Conservation (phyloP, 2,113 vertebrate species). For the Lycocorax pyrrhopterus region DNA sequence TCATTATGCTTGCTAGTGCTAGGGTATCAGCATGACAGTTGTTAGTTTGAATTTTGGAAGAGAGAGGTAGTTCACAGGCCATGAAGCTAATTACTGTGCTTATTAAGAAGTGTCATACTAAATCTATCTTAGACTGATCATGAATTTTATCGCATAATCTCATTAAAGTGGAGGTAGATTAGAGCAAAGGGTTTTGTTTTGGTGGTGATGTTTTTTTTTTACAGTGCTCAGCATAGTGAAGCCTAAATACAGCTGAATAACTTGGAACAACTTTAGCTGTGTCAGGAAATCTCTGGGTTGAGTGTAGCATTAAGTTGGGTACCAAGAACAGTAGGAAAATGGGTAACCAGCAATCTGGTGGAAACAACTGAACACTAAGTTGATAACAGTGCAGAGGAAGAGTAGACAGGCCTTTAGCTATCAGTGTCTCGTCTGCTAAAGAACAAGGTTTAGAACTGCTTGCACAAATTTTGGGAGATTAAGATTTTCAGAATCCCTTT, state of each 20-base stretch:
- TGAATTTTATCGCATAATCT: neutral
- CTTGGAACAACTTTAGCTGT: neutral
- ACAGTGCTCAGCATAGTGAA: neutral
- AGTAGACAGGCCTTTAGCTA: neutral
- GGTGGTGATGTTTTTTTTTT: neutral
- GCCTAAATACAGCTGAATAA: neutral
- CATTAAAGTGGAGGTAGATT: neutral
- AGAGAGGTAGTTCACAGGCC: neutral
- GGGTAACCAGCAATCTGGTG: neutral
- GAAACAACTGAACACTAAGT: neutral
- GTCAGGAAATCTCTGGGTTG: neutral
- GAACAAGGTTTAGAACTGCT: neutral
- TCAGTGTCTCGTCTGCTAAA: neutral
- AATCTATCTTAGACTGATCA: neutral
- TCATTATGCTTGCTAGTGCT: neutral
- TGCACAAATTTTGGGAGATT: neutral
- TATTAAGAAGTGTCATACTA: neutral
- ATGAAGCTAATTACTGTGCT: neutral
- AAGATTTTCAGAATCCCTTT: neutral
- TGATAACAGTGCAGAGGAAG: rapidly evolving
- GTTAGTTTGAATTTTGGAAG: neutral
- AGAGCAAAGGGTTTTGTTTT: neutral
- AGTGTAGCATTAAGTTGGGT: neutral
- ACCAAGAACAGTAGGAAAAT: neutral
- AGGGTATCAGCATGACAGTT: neutral